Conservation (phyloP, 2,888 invertebrate genomes). For the Pristionchus exspectatus region DNA sequence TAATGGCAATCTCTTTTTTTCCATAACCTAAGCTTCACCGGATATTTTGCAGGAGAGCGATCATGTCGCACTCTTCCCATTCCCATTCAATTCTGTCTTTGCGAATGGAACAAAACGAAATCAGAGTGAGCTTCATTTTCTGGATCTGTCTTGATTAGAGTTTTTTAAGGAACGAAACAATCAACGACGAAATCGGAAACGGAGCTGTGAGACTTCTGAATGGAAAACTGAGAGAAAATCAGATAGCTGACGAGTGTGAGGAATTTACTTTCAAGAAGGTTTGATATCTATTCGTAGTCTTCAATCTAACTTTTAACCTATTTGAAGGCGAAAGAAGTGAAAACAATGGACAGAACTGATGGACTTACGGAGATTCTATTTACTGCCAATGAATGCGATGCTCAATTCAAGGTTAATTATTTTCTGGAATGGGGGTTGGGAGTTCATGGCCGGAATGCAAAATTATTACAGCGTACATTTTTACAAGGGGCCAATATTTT, state of each 20-base stretch:
- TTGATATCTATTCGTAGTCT: background rate
- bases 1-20: too few species aligned
- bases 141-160: too few species aligned
- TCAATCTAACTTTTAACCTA: background rate
- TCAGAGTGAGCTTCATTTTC: background rate
- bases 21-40: too few species aligned
- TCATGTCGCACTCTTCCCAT: conserved; percentile 54
- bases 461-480: too few species aligned
- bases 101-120: conserved; percentile 48
- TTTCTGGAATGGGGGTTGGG: too few species aligned
- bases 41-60: background rate
- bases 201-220: conserved; percentile 6
- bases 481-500: too few species aligned
- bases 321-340: background rate
- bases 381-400: background rate
- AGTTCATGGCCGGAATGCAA: too few species aligned
- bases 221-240: background rate
- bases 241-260: conserved; percentile 7
- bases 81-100: conserved; percentile 51
- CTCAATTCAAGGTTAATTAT: conserved; percentile 51
- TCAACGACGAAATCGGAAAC: background rate
- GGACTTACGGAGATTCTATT: conserved; percentile 36
- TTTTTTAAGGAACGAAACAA: background rate
- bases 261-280: background rate
- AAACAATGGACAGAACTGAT: conserved; percentile 6